phyloP scores from a whole-genome alignment of 2,113 vertebrate genomes.

The Tichodroma muraria region DNA sequence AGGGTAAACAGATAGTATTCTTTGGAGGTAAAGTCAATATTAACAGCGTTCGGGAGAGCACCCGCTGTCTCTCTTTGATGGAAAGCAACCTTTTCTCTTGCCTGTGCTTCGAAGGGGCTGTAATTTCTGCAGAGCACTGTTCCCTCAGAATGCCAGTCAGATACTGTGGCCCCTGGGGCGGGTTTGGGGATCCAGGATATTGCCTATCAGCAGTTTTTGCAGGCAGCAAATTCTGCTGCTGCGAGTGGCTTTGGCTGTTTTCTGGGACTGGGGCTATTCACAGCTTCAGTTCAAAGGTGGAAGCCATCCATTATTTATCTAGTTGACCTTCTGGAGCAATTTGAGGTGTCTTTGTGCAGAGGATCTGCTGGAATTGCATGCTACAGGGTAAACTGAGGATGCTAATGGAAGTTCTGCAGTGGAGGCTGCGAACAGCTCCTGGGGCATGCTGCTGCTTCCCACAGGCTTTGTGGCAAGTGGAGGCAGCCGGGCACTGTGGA shows the following conservation, averaged over 20 bases:
- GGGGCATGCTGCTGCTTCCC: accelerated
- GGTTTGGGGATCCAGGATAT: background rate
- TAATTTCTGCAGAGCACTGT: background rate
- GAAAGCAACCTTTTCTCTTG: conserved; percentile 8
- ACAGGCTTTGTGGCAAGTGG: background rate
- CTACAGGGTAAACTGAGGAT: background rate
- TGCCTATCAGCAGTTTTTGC: background rate
- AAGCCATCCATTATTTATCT: conserved; percentile 26
- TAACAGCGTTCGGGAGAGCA: background rate
- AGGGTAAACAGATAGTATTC: conserved; percentile 60
- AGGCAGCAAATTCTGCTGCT: conserved; percentile 7
- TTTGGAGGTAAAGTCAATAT: conserved; percentile 50
- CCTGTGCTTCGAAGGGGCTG: background rate
- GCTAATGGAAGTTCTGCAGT: background rate
- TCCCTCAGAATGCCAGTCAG: background rate
- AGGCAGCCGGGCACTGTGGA: background rate
- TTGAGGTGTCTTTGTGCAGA: background rate
- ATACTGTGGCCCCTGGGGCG: background rate
- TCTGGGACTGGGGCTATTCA: background rate
- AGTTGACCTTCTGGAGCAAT: conserved; percentile 3
- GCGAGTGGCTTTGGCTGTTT: background rate
- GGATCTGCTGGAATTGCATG: background rate
- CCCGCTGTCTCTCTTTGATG: conserved; percentile 11
- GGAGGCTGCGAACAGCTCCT: background rate
- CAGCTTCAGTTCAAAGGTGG: conserved; percentile 22